Base-by-base conservation (phyloP, 2,888 invertebrate genomes). In the Eupithecia tripunctaria region DNA sequence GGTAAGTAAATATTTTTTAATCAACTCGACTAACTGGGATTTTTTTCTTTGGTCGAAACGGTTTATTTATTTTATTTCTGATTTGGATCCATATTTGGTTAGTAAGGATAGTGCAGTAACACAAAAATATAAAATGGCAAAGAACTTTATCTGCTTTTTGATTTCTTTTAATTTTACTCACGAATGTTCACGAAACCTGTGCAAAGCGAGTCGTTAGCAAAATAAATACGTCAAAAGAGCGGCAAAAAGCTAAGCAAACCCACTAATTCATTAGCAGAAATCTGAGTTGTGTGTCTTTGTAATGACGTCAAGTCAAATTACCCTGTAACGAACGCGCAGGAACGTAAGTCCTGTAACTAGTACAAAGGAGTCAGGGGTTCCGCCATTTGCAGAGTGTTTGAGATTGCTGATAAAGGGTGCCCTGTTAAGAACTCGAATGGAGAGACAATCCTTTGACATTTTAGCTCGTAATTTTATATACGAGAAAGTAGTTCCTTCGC, bases 271-370 rank as follows among this genome's bases (percentile, higher is more conserved):
- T 67, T 47, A 64, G 38, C 32, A 36, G 62, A 64, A 38, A 21
- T 41, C 64, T 15, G 64, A 64, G 64, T 41, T 25, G 47, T 47
- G 68, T 29, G 69, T 63, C 63, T 21, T 64, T 64, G 25, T 56
- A 51, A 64, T 66, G 65, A 66, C 56, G 29, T 70, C 65, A 70
- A 66, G 70, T 66, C 56, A 70, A 56, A 70, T 66, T 70, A 70
- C 59, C 56, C 29, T 38, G 70, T 43, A 66, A 70, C 59, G 36
- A 38, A 63, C 62, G 32, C 27, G 63, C 12, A 63, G 63, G 63
- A n/a, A 38, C 63, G 63, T 18, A 29, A 38, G 38, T 38, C 63
- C 36, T 36, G 64, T 36, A 32, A 63, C 70, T 59, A 59, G 27
- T 43, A 66, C 70, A 66, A 70, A 70, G 66, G 70, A 56, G 18